Conservation (phyloP, 1,140 invertebrate genomes). For the Diuraphis noxia region DNA sequence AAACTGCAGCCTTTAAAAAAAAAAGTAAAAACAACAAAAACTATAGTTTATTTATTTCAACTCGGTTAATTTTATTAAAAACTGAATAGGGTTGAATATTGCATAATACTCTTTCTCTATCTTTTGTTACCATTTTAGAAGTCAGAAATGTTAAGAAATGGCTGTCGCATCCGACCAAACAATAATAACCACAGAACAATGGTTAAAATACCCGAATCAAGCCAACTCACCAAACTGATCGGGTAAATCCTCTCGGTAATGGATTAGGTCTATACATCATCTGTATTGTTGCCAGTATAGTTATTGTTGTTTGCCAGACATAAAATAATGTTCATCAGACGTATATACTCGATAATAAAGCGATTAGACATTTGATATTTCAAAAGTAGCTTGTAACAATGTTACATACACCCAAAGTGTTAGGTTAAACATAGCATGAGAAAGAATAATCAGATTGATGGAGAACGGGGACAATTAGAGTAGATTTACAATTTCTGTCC, state of each 20-base stretch:
- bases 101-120: constrained; percentile 20
- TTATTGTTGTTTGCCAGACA: constrained; percentile 28
- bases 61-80: constrained; percentile 20
- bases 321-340: constrained; percentile 34
- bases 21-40: neutral
- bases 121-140: constrained; percentile 30
- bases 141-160: constrained; percentile 35
- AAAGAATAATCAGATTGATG: neutral
- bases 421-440: neutral
- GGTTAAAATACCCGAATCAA: constrained; percentile 34
- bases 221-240: constrained; percentile 38
- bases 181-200: constrained; percentile 46
- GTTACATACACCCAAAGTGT: neutral
- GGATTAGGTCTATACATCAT: constrained; percentile 47
- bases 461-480: constrained; percentile 27
- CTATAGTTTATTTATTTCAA: neutral
- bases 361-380: constrained; percentile 1
- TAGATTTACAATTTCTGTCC: constrained; percentile 43
- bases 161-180: constrained; percentile 22
- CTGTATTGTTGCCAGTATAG: constrained; percentile 28
- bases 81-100: constrained; percentile 12
- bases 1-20: neutral
- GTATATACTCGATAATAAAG: constrained; percentile 16
- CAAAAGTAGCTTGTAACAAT: neutral
- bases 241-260: constrained; percentile 48